Evolutionary conservation across 2,888 invertebrate genomes (phyloP), one percentile per base, ranked within the genome.

Genomic region (Dicyrtoma fusca): DNA sequence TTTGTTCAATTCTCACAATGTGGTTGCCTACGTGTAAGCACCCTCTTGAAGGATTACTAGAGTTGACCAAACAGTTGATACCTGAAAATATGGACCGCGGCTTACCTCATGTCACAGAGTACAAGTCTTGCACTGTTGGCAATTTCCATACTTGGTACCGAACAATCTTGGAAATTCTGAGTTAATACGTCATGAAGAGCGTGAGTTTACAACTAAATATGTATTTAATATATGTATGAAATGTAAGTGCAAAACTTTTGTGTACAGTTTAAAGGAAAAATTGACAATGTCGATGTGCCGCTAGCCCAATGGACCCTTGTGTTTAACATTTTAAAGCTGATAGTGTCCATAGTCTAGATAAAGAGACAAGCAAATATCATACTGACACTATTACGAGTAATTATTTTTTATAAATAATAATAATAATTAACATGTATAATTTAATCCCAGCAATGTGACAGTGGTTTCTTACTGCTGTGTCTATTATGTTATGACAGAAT

Each of bases 101-200:
- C 1, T 23, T 71, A 14, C 71, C 71, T 1, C 13, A 47, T n/a
- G 45, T 21, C 10, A 13, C 44, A 1, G 57, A 65, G 10, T 71
- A 71, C 25, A 14, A 51, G 14, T 65, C 71, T 1, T 71, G 71
- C 17, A 57, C 71, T 17, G 21, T 47, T 13, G 11, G 23, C 6
- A 71, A 71, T 51, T 71, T 71, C 17, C 71, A 64, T 25, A 59
- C 65, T 4, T 71, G 64, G 65, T 71, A 71, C n/a, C 64, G 71
- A 17, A 21, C 44, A n/a, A 57, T 71, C 1, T 25, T 59, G 23
- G 71, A 71, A 26, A 44, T 26, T 2, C 25, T 71, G 14, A 44
- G 65, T 57, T 42, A 42, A 23, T 44, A 57, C 23, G 44, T 63
- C 1, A 25, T 25, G 10, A 57, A 57, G 47, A 42, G 65, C 26